Base-by-base conservation (phyloP, 2,113 vertebrate genomes). In the Probosciger aterrimus region DNA sequence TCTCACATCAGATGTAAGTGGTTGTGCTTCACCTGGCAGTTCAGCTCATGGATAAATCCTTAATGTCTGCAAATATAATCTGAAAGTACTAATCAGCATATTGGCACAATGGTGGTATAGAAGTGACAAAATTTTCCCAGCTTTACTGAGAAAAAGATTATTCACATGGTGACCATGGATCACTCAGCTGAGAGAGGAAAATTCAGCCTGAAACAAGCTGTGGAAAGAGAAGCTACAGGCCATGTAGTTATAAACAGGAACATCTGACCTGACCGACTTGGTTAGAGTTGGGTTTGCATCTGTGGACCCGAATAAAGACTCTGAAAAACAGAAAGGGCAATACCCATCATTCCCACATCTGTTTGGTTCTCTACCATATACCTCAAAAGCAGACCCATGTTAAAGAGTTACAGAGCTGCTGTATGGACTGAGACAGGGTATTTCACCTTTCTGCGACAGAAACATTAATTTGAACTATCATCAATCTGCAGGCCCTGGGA, bases 401-500 rank as follows among this genome's bases (percentile, higher is more conserved):
- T 24, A 69, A 80, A 82, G 43, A 37, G 37, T 41, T 73, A 44
- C 1, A 35, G 57, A 80, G 11, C 30, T 88, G 50, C 49, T 62
- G 14, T 8, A 16, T 76, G 20, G 18, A 12, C 31, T 77, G 49
- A 28, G 28, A 53, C 17, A 43, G 18, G 30, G 4, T n/a, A 43
- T 82, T 88, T 85, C n/a, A 70, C 23, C 43, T 44, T 69, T 52
- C 59, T 88, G 63, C 44, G 65, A 18, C 35, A 67, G 63, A 65
- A 83, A 37, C 22, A 60, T 50, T 82, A 30, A 89, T 62, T 73
- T 37, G 12, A 73, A 5, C 76, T 88, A 19, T 37, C 57, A 28
- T 85, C 33, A 14, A 30, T 91, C 87, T 90, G 74, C 96, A 99
- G 99, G 95, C 82, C 41, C 93, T 98, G 37, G 99, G 99, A 62